These are phyloP conservation scores for Philopotamus ludificatus DNA, from an alignment of 1,140 invertebrate species.

Conservation along the genomic window DNA sequence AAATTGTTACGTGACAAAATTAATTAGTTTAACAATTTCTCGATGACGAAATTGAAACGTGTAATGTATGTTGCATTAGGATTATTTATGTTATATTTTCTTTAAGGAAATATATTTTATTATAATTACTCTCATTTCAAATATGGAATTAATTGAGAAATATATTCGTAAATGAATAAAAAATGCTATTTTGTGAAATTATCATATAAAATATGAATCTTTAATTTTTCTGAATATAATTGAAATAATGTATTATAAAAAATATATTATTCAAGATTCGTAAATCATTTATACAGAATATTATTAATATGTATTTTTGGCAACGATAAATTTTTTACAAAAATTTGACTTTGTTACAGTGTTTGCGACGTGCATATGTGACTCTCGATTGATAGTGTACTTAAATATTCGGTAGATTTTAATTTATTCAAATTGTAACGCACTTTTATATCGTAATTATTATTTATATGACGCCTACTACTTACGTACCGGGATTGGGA, in stretches of 20 bases:
- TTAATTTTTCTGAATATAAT: constrained; percentile 37
- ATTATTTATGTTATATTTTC: not conserved
- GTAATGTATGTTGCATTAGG: not conserved
- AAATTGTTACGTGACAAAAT: no score
- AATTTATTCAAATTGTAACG: no score
- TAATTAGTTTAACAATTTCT: no score
- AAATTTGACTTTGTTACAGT: not conserved
- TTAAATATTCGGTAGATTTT: no score
- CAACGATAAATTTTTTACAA: constrained; percentile 41
- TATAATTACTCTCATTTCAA: not conserved
- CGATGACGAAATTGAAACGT: no score
- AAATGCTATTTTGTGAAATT: constrained; percentile 20
- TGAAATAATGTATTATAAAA: constrained; percentile 35
- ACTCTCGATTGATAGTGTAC: no score
- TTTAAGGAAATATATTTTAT: not conserved
- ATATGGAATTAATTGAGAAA: constrained; percentile 10
- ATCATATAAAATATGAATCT: no score
- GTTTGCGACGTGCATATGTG: no score
- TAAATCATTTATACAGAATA: constrained; percentile 34
- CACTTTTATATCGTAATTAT: no score
- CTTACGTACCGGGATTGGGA: no score
- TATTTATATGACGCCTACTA: no score
- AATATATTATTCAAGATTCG: constrained; percentile 28
- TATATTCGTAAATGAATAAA: constrained; percentile 21
- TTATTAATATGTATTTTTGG: constrained; percentile 17